These are phyloP conservation scores for Eretmocerus hayati DNA, from an alignment of 2,888 invertebrate genomes.

Conservation along the genomic window DNA sequence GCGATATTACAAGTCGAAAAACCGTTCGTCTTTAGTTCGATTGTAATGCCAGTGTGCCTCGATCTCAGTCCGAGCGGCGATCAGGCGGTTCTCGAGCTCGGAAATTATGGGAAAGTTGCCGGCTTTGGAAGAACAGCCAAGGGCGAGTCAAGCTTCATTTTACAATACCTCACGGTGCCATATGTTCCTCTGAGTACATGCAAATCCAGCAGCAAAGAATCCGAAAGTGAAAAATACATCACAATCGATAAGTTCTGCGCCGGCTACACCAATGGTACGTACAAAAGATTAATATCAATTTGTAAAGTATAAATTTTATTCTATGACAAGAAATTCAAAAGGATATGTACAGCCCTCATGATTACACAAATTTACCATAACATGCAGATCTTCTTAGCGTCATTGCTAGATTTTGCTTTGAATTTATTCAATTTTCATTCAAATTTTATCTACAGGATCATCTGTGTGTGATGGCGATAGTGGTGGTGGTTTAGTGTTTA, in stretches of 20 bases:
- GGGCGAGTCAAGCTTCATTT: slow-evolving; percentile 31
- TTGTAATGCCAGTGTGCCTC: slow-evolving; percentile 36
- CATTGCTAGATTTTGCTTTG: too few relatives aligned
- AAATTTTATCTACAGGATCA: slow-evolving; percentile 36
- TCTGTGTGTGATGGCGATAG: slow-evolving; percentile 49
- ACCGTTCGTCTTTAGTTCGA: slow-evolving; percentile 32
- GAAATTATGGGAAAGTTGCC: slow-evolving; percentile 33
- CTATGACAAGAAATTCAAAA: too few relatives aligned
- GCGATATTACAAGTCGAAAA: slow-evolving; percentile 34
- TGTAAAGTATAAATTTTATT: too few relatives aligned
- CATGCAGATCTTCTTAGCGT: too few relatives aligned
- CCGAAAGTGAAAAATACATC: slow-evolving; percentile 30
- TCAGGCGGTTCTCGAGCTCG: slow-evolving; percentile 28
- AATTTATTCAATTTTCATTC: too few relatives aligned
- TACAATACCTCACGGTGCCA: slow-evolving; percentile 38
- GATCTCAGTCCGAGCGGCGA: slow-evolving; percentile 28
- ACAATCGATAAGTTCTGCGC: slow-evolving; percentile 44
- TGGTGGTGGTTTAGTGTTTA: slow-evolving; percentile 48
- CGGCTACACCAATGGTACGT: slow-evolving; percentile 43
- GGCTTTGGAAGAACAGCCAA: slow-evolving; percentile 41
- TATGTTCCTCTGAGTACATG: slow-evolving; percentile 34
- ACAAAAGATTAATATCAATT: too few relatives aligned
- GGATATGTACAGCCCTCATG: too few relatives aligned
- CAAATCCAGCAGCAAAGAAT: slow-evolving; percentile 21
- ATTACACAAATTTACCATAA: too few relatives aligned